A percentile compares a stretch with the other conserved stretches of the same genome.
These are phyloP conservation scores for Epizoanthus fatuus DNA, from an alignment of 92 coral and sea anemone species.

Conservation along the genomic window DNA sequence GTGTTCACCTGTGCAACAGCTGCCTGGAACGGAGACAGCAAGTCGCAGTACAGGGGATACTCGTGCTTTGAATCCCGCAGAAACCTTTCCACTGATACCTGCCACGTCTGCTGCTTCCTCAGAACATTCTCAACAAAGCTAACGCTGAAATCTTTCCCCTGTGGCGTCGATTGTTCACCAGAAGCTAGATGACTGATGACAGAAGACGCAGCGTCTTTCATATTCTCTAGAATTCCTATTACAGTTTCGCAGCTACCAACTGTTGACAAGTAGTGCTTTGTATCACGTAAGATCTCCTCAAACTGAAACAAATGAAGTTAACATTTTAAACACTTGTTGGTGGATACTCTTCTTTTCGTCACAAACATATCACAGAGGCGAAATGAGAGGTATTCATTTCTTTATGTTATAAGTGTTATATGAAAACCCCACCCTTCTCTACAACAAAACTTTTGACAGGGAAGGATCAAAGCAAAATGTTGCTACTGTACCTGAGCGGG, in stretches of 20 bases:
- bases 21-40: constrained; percentile 82
- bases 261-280: constrained; percentile 76
- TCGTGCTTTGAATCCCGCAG: constrained; percentile 70
- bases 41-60: constrained; percentile 86
- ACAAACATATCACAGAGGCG: too few relatives aligned
- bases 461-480: background rate
- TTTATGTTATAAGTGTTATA: too few relatives aligned
- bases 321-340: background rate
- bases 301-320: constrained; percentile 55
- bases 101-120: constrained; percentile 74
- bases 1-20: constrained; percentile 83
- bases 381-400: too few relatives aligned
- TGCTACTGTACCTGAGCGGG: constrained; percentile 80
- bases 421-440: background rate
- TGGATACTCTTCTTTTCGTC: background rate
- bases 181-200: constrained; percentile 14
- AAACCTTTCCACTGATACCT: constrained; percentile 71
- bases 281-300: constrained; percentile 65
- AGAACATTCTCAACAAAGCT: constrained; percentile 53
- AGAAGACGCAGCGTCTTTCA: constrained; percentile 43
- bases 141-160: background rate
- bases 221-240: constrained; percentile 13
- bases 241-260: constrained; percentile 72
- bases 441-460: background rate
- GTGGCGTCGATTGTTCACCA: background rate